Base-by-base conservation (phyloP, 2,888 invertebrate species). In the Rhamnusium bicolor region DNA sequence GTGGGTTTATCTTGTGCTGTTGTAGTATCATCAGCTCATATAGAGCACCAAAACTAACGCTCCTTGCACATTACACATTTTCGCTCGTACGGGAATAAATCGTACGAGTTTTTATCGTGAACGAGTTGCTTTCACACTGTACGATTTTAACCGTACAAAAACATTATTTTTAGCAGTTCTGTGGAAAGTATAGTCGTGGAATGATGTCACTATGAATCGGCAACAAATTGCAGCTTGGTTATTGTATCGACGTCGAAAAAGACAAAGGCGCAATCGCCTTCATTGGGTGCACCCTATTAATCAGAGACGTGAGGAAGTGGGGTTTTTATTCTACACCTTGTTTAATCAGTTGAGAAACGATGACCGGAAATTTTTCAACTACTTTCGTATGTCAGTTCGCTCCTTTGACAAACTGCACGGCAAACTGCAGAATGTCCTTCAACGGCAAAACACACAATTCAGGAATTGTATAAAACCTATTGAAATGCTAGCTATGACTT, bases 21-120 rank as follows among this genome's bases (percentile, higher is more conserved):
- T n/a, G n/a, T n/a, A n/a, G n/a, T n/a, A n/a, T n/a, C n/a, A n/a
- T n/a, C n/a, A n/a, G n/a, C n/a, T n/a, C n/a, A n/a, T n/a, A n/a
- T n/a, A n/a, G n/a, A n/a, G n/a, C n/a, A n/a, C n/a, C n/a, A n/a
- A n/a, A n/a, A n/a, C n/a, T n/a, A n/a, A 47, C 47, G 47, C 47
- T 47, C 47, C 14, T 47, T 47, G 47, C 47, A 47, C 47, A 47
- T 47, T 47, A 47, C 47, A 47, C 47, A 14, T 47, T 47, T 47
- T 47, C 47, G 47, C 47, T 14, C 47, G 47, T 14, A 47, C 47
- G 14, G 14, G n/a, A 14, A 47, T 14, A 47, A 47, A 14, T 47
- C 47, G 47, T 14, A 47, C 47, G 47, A 47, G n/a, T 47, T 47
- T 47, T 16, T 46, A 46, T 46, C 46, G 46, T 46, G 46, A n/a